phyloP scores from a whole-genome alignment of 2,113 vertebrate species.

The Rattus norvegicus region GRCr8 NC_086026.1:61715501-61716000 shows the following conservation, averaged over 20 bases:
- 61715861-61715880: constrained; percentile 55
- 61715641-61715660: constrained; percentile 1
- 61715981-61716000: constrained; percentile 39
- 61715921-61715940: constrained; percentile 66
- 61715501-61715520: too few species aligned
- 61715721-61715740: constrained; percentile 36
- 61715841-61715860: constrained; percentile 55
- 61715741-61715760: constrained; percentile 46
- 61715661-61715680: not conserved
- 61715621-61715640: not conserved
- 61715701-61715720: constrained; percentile 38
- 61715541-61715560: not conserved
- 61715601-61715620: not conserved
- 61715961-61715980: constrained; percentile 51
- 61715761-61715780: constrained; percentile 26
- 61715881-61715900: constrained; percentile 73
- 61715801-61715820: constrained; percentile 54
- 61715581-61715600: constrained; percentile 33
- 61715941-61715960: constrained; percentile 46
- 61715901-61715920: constrained; percentile 69
- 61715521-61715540: too few species aligned
- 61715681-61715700: constrained; percentile 37
- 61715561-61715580: not conserved
- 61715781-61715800: constrained; percentile 11
- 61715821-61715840: constrained; percentile 51